Evolutionary conservation across 2,888 invertebrate species (phyloP).

Genomic region (Clitarchus hookeri): DNA sequence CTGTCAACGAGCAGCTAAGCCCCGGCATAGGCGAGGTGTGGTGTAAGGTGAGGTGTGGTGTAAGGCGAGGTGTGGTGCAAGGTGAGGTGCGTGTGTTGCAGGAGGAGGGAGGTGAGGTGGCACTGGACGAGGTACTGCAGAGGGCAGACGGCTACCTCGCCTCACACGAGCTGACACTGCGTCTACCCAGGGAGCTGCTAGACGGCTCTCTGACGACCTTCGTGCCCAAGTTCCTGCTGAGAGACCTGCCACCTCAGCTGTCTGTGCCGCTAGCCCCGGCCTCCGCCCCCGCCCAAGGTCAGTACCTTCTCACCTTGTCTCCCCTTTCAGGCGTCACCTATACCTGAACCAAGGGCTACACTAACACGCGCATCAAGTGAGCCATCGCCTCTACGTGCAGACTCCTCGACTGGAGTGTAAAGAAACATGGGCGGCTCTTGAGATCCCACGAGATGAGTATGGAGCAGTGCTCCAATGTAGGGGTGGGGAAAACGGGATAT

Average conservation of each 20-base stretch:
- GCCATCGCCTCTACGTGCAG: too few relatives aligned
- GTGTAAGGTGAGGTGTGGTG: neutral
- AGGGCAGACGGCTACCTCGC: conserved; percentile 72
- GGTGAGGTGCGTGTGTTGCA: neutral
- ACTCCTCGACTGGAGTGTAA: too few relatives aligned
- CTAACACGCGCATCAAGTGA: too few relatives aligned
- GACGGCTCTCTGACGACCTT: conserved; percentile 56
- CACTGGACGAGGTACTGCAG: conserved; percentile 34
- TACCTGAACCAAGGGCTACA: too few relatives aligned
- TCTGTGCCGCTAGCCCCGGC: conserved; percentile 70
- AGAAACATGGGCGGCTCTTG: too few relatives aligned
- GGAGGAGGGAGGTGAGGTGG: neutral
- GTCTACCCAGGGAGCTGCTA: conserved; percentile 69
- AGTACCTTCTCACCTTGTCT: conserved; percentile 11
- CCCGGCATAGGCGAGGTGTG: neutral
- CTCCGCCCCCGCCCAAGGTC: conserved; percentile 49
- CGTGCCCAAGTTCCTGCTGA: conserved; percentile 68
- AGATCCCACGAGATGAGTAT: too few relatives aligned
- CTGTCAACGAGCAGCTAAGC: too few relatives aligned
- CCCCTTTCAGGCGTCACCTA: too few relatives aligned
- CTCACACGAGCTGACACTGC: conserved; percentile 74
- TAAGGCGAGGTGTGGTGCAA: too few relatives aligned
- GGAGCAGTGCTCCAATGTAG: too few relatives aligned
- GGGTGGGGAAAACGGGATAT: too few relatives aligned
- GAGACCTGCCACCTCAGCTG: conserved; percentile 68